Evolutionary conservation across 2,888 invertebrate species (phyloP).

Genomic region (Drosophila anceps): DNA sequence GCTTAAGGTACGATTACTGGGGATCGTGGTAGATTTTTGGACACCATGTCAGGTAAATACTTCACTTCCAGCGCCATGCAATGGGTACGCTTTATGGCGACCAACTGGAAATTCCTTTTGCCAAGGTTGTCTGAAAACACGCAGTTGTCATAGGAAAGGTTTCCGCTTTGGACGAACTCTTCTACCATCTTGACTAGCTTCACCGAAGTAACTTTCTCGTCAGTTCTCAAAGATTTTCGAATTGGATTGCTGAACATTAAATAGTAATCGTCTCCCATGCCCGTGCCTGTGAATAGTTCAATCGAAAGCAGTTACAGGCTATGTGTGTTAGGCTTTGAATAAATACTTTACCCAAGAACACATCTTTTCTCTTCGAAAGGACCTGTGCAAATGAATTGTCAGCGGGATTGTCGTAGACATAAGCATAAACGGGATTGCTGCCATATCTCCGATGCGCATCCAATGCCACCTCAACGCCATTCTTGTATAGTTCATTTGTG

Average conservation of each 20-base stretch:
- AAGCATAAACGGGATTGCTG: slow-evolving; percentile 7
- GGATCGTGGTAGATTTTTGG: background rate
- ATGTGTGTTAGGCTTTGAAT: background rate
- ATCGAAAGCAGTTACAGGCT: background rate
- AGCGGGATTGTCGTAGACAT: slow-evolving; percentile 12
- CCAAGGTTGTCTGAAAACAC: slow-evolving; percentile 62
- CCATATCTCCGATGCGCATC: slow-evolving; percentile 3
- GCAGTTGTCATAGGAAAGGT: slow-evolving; percentile 61
- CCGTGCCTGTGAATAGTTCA: slow-evolving; percentile 62
- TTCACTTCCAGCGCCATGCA: slow-evolving; percentile 46
- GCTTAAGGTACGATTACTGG: background rate
- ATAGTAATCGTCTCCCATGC: slow-evolving; percentile 76
- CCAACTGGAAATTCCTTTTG: slow-evolving; percentile 44
- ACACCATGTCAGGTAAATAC: slow-evolving; percentile 1
- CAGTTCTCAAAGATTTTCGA: slow-evolving; percentile 26
- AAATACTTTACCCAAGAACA: slow-evolving; percentile 86
- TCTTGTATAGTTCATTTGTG: slow-evolving; percentile 4
- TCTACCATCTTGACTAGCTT: slow-evolving; percentile 75
- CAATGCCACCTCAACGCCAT: slow-evolving; percentile 2
- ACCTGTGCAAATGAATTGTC: background rate
- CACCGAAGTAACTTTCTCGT: slow-evolving; percentile 57
- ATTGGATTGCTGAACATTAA: slow-evolving; percentile 57
- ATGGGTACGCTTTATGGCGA: slow-evolving; percentile 56
- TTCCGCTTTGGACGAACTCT: slow-evolving; percentile 51
- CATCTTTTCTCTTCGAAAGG: slow-evolving; percentile 85